Evolutionary conservation across 1,140 invertebrate species (phyloP).

Genomic region (Procambarus clarkii): DNA sequence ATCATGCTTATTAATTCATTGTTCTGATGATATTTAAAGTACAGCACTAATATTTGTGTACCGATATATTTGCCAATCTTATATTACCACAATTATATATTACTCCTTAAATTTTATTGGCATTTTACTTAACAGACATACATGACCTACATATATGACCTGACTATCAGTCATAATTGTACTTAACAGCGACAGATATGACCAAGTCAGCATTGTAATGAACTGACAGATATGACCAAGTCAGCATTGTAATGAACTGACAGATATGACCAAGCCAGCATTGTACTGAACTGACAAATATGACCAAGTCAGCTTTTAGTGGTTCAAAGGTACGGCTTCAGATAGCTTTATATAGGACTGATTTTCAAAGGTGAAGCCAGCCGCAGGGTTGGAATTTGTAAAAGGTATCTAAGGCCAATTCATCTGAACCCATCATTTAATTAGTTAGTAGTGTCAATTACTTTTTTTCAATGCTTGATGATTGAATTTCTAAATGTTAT

Average conservation of each 20-base stretch:
- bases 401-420: not conserved
- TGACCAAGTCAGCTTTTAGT: not conserved
- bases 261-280: no score
- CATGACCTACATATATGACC: no score
- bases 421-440: not conserved
- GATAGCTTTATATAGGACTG: not conserved
- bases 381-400: not conserved
- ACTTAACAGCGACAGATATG: no score
- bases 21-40: no score
- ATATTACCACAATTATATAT: not conserved
- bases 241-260: no score
- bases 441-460: slow-evolving; percentile 31
- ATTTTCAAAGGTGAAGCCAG: not conserved
- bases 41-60: no score
- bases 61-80: not conserved
- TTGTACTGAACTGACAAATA: not conserved
- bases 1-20: no score
- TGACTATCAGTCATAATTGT: no score
- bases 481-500: not conserved
- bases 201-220: no score
- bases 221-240: no score
- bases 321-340: not conserved
- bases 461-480: slow-evolving; percentile 9
- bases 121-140: not conserved
- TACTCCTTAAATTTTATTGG: not conserved